Conservation (phyloP, 2,113 vertebrate genomes). For the Alethe castanea region DNA sequence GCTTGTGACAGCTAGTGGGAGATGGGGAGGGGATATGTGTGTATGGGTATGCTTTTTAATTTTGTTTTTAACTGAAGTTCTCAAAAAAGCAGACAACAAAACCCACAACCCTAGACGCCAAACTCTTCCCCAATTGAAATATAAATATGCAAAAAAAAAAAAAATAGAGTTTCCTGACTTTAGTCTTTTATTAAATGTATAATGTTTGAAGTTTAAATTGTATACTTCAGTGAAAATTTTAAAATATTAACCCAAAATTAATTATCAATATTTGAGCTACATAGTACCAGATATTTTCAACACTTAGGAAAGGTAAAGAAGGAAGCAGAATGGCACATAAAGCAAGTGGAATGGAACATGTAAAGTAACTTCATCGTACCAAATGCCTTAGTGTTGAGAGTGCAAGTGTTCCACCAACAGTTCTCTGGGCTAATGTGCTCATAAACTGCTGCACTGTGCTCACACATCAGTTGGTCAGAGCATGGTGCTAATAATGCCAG, state of each 20-base stretch:
- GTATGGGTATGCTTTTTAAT: background rate
- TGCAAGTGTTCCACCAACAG: background rate
- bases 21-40: background rate
- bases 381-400: background rate
- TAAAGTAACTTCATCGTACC: background rate
- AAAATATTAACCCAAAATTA: background rate
- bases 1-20: background rate
- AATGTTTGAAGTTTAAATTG: background rate
- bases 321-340: background rate
- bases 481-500: background rate
- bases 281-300: background rate
- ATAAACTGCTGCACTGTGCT: background rate
- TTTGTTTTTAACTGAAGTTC: background rate
- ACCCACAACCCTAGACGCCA: accelerated
- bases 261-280: background rate
- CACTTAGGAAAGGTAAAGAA: background rate
- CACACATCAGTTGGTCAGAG: background rate
- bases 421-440: background rate
- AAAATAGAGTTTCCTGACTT: background rate
- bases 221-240: background rate
- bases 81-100: background rate
- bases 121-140: background rate
- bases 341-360: background rate
- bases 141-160: background rate
- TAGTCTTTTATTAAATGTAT: background rate